A percentile compares a stretch with the other conserved stretches of the same genome.
Conservation (phyloP, 2,888 invertebrate genomes). For the Icerya purchasi region DNA sequence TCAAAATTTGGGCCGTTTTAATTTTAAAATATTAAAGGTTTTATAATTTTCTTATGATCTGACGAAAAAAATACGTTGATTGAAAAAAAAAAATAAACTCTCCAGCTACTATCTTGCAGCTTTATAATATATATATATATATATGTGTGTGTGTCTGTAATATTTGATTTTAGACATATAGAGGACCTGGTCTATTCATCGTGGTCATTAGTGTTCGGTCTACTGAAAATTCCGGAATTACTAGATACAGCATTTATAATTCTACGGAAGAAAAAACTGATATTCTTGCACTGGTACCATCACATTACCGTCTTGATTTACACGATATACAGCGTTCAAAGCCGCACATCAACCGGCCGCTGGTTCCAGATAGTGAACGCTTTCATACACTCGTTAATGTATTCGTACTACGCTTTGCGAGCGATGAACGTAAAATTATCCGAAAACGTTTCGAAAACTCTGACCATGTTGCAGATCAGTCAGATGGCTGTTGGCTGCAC, state of each 20-base stretch:
- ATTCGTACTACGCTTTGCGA: slow-evolving; percentile 67
- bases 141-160: no score
- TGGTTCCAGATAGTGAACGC: slow-evolving; percentile 93
- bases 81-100: no score
- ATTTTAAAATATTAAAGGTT: no score
- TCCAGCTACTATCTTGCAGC: no score
- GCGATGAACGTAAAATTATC: slow-evolving; percentile 73
- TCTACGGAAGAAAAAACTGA: slow-evolving; percentile 74
- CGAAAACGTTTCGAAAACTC: slow-evolving; percentile 62
- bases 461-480: slow-evolving; percentile 69
- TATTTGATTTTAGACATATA: slow-evolving; percentile 69
- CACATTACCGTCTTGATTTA: slow-evolving; percentile 86
- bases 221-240: slow-evolving; percentile 88
- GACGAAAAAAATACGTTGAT: no score
- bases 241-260: slow-evolving; percentile 90
- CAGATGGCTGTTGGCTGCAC: slow-evolving; percentile 91
- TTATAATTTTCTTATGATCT: no score
- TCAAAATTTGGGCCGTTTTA: no score
- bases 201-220: slow-evolving; percentile 93
- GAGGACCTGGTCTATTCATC: slow-evolving; percentile 73
- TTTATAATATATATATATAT: no score
- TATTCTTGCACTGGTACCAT: slow-evolving; percentile 92
- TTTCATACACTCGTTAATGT: slow-evolving; percentile 78
- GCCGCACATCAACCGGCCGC: slow-evolving; percentile 69
- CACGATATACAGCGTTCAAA: slow-evolving; percentile 80